Evolutionary conservation across 2,113 vertebrate genomes (phyloP).

Genomic region (Grus americana): DNA sequence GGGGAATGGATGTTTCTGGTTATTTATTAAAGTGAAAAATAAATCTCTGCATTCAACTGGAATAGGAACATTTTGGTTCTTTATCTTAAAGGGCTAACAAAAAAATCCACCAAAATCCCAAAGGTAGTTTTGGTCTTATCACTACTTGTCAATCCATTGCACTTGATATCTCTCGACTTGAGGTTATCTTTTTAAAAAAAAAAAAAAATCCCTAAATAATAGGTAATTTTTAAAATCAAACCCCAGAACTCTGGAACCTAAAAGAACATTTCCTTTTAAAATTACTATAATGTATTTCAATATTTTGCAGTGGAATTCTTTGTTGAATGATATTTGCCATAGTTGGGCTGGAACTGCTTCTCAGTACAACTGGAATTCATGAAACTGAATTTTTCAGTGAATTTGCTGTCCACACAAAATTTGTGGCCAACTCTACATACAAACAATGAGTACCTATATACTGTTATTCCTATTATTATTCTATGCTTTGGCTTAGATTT

Average conservation of each 20-base stretch:
- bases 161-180: not conserved
- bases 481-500: not conserved
- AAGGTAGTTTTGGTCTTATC: not conserved
- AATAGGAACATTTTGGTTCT: not conserved
- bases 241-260: not conserved
- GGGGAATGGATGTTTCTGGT: not conserved
- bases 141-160: not conserved
- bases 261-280: not conserved
- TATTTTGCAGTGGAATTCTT: not conserved
- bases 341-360: not conserved
- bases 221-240: not conserved
- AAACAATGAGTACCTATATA: not conserved
- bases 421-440: not conserved
- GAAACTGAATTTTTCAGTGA: not conserved
- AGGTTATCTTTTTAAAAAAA: not conserved
- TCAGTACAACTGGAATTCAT: not conserved
- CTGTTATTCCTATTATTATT: not conserved
- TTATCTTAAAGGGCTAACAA: not conserved
- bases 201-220: not conserved
- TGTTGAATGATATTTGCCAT: not conserved
- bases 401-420: not conserved
- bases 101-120: rapidly evolving
- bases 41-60: not conserved
- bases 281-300: not conserved
- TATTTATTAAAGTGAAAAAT: not conserved